phyloP scores from a whole-genome alignment of 2,888 invertebrate genomes.

The Abrostola tripartita region DNA sequence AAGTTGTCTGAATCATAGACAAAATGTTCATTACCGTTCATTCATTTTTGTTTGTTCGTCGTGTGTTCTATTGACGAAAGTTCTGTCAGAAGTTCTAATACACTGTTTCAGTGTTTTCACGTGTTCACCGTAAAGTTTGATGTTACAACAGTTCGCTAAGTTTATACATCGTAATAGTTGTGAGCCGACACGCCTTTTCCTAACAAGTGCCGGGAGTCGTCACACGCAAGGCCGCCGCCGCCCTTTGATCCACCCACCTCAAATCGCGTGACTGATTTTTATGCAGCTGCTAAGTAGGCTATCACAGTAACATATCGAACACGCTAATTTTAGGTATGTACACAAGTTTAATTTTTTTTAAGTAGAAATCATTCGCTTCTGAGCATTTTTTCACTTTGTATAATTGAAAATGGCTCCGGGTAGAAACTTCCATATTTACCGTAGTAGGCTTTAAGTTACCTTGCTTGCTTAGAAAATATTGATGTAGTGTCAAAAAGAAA shows the following conservation, averaged over 20 bases:
- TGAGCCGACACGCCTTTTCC: conserved; percentile 88
- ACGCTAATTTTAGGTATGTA: conserved; percentile 55
- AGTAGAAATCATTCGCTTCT: conserved; percentile 17
- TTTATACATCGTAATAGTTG: conserved; percentile 76
- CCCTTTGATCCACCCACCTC: conserved; percentile 89
- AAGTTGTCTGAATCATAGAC: conserved; percentile 32
- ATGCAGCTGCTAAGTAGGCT: conserved; percentile 72
- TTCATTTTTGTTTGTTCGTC: conserved; percentile 15
- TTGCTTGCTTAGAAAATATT: conserved; percentile 18
- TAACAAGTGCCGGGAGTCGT: conserved; percentile 88
- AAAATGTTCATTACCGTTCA: conserved; percentile 26
- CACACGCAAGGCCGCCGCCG: conserved; percentile 86
- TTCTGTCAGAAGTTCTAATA: not conserved
- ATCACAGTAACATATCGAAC: conserved; percentile 56
- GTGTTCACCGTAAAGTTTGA: conserved; percentile 49
- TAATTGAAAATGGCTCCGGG: conserved; percentile 46
- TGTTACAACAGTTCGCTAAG: conserved; percentile 60
- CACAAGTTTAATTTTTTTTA: conserved; percentile 35
- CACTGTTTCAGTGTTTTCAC: conserved; percentile 16
- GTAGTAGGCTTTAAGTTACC: conserved; percentile 17
- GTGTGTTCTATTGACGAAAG: conserved; percentile 1
- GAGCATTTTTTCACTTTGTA: conserved; percentile 24
- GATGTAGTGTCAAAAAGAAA: conserved; percentile 4
- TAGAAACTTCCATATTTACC: conserved; percentile 24
- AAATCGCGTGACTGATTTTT: conserved; percentile 85